phyloP scores from a whole-genome alignment of 1,140 invertebrate genomes.

The Lordiphosa clarofinis region DNA sequence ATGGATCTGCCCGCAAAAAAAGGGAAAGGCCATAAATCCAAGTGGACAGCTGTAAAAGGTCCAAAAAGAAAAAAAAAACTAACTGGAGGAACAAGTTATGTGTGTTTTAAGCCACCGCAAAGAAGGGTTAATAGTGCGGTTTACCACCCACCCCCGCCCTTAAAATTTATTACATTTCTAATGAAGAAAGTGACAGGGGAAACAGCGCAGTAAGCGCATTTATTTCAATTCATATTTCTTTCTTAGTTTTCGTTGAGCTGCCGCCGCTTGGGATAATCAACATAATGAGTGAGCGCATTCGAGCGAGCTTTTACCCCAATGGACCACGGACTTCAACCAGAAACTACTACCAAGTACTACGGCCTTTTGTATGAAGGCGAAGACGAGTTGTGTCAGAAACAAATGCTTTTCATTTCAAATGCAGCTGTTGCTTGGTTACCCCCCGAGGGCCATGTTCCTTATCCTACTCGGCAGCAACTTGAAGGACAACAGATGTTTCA shows the following conservation, averaged over 20 bases:
- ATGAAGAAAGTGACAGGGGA: slow-evolving; percentile 45
- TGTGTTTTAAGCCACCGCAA: slow-evolving; percentile 61
- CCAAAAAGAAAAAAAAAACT: slow-evolving; percentile 32
- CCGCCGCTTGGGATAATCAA: slow-evolving; percentile 69
- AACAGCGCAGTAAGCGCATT: slow-evolving; percentile 60
- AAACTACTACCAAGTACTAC: slow-evolving; percentile 6
- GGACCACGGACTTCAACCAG: slow-evolving; percentile 27
- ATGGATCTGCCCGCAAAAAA: slow-evolving; percentile 21
- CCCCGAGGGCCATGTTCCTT: slow-evolving; percentile 56
- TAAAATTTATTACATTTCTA: slow-evolving; percentile 70
- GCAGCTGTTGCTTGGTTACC: slow-evolving; percentile 71
- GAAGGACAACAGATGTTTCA: slow-evolving; percentile 67
- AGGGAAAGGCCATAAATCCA: slow-evolving; percentile 53
- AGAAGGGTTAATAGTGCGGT: slow-evolving; percentile 71
- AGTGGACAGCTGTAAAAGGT: slow-evolving; percentile 43
- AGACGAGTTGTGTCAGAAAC: slow-evolving; percentile 76
- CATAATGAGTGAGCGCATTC: slow-evolving; percentile 75
- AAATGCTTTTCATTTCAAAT: slow-evolving; percentile 77
- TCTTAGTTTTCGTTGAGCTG: slow-evolving; percentile 30
- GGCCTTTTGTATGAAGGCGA: slow-evolving; percentile 41
- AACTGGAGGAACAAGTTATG: no score
- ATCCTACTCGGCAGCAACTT: slow-evolving; percentile 38
- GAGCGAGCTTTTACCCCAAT: slow-evolving; percentile 34
- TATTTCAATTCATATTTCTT: slow-evolving; percentile 76
- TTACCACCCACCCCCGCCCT: slow-evolving; percentile 3